Evolutionary conservation across 2,797 vertebrate species (phyloP).

Genomic region (Eurystomus glaucurus): DNA sequence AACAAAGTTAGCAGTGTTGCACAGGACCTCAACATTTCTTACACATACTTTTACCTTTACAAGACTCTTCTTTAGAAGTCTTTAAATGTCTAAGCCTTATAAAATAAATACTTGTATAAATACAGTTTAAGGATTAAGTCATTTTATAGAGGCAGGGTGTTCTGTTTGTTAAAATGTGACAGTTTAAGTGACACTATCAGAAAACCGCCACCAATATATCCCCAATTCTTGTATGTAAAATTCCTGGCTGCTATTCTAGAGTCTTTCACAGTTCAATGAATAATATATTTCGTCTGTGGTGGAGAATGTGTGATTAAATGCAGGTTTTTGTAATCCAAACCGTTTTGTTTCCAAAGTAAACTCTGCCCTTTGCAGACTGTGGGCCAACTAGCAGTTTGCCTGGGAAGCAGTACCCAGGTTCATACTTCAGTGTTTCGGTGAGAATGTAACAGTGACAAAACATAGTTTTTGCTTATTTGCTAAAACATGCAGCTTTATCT

Average conservation of each 20-base stretch:
- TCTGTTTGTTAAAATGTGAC: slow-evolving; percentile 71
- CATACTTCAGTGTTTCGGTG: slow-evolving; percentile 22
- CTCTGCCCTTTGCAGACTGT: slow-evolving; percentile 41
- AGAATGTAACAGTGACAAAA: slow-evolving; percentile 41
- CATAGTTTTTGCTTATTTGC: not conserved
- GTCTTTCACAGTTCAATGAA: slow-evolving; percentile 78
- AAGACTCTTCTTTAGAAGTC: slow-evolving; percentile 75
- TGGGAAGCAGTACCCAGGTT: slow-evolving; percentile 60
- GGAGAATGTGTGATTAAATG: slow-evolving; percentile 73
- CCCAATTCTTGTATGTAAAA: slow-evolving; percentile 76
- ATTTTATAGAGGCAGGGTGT: slow-evolving; percentile 76
- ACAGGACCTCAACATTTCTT: slow-evolving; percentile 79
- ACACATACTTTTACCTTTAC: slow-evolving; percentile 76
- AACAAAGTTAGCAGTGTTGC: slow-evolving; percentile 73
- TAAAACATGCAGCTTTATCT: slow-evolving; percentile 31
- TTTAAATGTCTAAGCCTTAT: slow-evolving; percentile 84
- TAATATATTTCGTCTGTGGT: slow-evolving; percentile 74
- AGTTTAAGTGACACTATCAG: slow-evolving; percentile 74
- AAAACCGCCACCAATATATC: slow-evolving; percentile 78
- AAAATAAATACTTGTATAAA: slow-evolving; percentile 81
- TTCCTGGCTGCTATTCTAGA: slow-evolving; percentile 75
- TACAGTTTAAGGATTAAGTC: slow-evolving; percentile 76
- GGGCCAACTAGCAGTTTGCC: slow-evolving; percentile 35
- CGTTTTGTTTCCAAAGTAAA: slow-evolving; percentile 66
- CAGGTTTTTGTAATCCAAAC: slow-evolving; percentile 54